A percentile compares a stretch with the other conserved stretches of the same genome.
phyloP scores from a whole-genome alignment of 53 echinoderm and acorn worm genomes.

The Pentamera pediparva region DNA sequence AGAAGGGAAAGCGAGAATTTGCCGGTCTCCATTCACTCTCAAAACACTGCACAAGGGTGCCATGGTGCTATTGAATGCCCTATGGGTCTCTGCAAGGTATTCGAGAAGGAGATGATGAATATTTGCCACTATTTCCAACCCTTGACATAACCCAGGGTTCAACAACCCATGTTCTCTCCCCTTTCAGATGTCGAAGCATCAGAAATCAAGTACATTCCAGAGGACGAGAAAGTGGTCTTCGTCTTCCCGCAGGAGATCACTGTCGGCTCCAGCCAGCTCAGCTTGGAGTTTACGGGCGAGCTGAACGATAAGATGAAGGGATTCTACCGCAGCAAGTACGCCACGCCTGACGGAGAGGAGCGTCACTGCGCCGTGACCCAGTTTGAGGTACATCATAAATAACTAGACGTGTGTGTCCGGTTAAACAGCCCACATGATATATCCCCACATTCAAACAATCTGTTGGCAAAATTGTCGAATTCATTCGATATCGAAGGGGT shows the following conservation, averaged over 20 bases:
- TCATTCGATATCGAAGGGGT: not conserved
- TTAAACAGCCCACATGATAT: not conserved
- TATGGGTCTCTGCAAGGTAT: too few relatives aligned
- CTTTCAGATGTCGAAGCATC: slow-evolving; percentile 40
- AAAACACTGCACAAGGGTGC: too few relatives aligned
- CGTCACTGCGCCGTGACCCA: slow-evolving; percentile 92
- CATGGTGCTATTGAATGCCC: too few relatives aligned
- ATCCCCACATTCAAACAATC: too few relatives aligned
- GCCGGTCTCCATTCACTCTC: too few relatives aligned
- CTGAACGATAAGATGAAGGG: slow-evolving; percentile 99
- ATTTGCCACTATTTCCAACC: too few relatives aligned
- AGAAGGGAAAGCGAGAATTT: too few relatives aligned
- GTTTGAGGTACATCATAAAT: slow-evolving; percentile 69
- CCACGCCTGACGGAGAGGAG: slow-evolving; percentile 75
- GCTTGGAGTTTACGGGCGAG: slow-evolving; percentile 81
- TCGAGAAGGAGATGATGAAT: too few relatives aligned
- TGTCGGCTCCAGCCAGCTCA: slow-evolving; percentile 57
- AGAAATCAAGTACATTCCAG: slow-evolving; percentile 63
- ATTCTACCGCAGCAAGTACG: slow-evolving; percentile 94
- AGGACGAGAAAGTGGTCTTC: slow-evolving; percentile 75
- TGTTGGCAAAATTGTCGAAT: not conserved
- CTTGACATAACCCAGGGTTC: too few relatives aligned
- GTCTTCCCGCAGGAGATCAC: slow-evolving; percentile 48
- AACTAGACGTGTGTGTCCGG: not conserved
- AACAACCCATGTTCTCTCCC: not conserved